Conservation (phyloP, 1,140 invertebrate species). For the Chrysopa pallens region DNA sequence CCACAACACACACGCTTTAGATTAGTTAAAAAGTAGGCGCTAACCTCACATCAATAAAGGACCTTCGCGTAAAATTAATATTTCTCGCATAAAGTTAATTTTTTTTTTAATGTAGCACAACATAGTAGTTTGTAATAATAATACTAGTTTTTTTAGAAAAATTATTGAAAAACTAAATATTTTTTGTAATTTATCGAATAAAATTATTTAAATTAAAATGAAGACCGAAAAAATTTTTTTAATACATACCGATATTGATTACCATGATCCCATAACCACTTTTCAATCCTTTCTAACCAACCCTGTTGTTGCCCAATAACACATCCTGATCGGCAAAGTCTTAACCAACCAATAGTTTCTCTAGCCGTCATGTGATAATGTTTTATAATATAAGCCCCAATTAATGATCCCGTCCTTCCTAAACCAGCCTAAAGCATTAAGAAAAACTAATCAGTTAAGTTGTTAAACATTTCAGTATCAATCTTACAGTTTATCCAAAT, state of each 20-base stretch:
- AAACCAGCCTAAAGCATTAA: slow-evolving; percentile 45
- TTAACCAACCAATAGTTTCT: slow-evolving; percentile 68
- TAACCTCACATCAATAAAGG: no score
- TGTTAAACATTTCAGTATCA: no score
- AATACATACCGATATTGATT: slow-evolving; percentile 24
- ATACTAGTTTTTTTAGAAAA: no score
- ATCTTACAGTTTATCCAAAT: no score
- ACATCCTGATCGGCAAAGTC: slow-evolving; percentile 67
- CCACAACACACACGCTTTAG: no score
- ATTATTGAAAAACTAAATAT: neutral
- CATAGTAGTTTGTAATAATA: neutral
- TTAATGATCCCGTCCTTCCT: slow-evolving; percentile 65
- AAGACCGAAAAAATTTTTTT: neutral
- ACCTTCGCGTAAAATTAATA: no score
- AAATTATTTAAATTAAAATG: no score
- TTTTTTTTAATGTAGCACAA: no score
- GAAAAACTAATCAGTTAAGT: no score
- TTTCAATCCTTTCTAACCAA: slow-evolving; percentile 46
- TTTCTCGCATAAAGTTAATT: no score
- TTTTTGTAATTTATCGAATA: neutral
- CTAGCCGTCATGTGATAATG: slow-evolving; percentile 61
- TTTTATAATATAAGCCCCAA: slow-evolving; percentile 71
- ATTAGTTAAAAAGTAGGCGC: no score
- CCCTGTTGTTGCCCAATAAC: slow-evolving; percentile 68
- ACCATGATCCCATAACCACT: slow-evolving; percentile 24